phyloP scores from a whole-genome alignment of 2,888 invertebrate species.

The Coremacera marginata region DNA sequence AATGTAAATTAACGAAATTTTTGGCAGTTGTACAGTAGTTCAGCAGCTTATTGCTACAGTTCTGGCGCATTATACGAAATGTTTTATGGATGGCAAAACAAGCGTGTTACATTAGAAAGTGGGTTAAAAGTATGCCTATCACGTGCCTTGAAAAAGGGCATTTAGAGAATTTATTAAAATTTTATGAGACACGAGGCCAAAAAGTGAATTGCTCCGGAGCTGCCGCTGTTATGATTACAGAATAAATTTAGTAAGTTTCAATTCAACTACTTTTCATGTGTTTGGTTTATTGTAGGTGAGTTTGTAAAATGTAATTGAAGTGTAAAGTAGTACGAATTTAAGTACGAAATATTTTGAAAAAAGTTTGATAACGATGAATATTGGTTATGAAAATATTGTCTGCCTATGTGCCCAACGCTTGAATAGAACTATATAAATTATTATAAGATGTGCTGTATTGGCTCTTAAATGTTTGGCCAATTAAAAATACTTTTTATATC shows the following conservation, averaged over 20 bases:
- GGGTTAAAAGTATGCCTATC: conserved; percentile 40
- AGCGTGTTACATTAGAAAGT: conserved; percentile 43
- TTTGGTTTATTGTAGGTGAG: not conserved
- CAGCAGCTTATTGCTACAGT: not conserved
- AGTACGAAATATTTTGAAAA: no score
- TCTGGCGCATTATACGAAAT: not conserved
- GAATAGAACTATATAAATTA: no score
- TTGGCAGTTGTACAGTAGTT: no score
- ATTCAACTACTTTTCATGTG: not conserved
- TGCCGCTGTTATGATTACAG: not conserved
- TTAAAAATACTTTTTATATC: no score
- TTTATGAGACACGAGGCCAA: not conserved
- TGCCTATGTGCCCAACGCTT: no score
- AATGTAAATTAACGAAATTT: no score
- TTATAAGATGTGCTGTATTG: no score
- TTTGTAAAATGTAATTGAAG: conserved; percentile 8
- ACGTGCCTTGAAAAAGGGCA: conserved; percentile 41
- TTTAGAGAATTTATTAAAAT: not conserved
- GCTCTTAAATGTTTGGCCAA: no score
- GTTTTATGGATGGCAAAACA: not conserved
- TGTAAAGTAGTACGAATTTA: no score
- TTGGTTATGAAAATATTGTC: no score
- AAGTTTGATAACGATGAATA: no score
- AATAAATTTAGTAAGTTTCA: not conserved
- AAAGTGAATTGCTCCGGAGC: not conserved